Conservation (phyloP, 2,113 vertebrate genomes). For the Columba livia region DNA sequence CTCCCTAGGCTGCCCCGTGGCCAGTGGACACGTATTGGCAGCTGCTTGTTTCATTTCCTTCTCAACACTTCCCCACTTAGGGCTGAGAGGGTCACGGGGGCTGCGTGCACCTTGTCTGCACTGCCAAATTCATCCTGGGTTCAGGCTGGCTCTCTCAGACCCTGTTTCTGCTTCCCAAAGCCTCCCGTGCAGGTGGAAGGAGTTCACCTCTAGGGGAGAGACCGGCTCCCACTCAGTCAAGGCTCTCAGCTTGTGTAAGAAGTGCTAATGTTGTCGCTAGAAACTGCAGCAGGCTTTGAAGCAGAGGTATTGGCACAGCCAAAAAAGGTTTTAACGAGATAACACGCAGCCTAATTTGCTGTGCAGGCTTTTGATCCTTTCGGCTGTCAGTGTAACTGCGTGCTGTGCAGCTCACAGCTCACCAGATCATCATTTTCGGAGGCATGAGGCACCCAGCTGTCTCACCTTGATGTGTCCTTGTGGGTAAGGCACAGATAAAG, state of each 20-base stretch:
- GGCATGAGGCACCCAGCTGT: not conserved
- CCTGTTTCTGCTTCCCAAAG: not conserved
- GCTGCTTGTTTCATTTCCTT: constrained; percentile 5
- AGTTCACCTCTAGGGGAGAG: not conserved
- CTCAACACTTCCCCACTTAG: not conserved
- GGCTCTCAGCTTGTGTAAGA: not conserved
- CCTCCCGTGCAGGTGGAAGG: not conserved
- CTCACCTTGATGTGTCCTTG: not conserved
- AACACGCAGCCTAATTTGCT: not conserved
- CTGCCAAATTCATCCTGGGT: not conserved
- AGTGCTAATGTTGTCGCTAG: not conserved
- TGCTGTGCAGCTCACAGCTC: not conserved
- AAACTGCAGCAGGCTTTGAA: constrained; percentile 17
- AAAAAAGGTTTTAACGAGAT: not conserved
- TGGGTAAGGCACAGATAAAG: not conserved
- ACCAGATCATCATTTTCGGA: not conserved
- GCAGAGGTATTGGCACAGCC: not conserved
- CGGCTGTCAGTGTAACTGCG: not conserved
- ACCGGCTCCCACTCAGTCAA: accelerated
- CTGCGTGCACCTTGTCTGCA: accelerated
- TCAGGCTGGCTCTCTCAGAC: not conserved
- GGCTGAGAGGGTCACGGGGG: not conserved
- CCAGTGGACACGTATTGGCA: not conserved
- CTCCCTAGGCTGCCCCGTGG: not conserved
- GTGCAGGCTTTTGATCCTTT: constrained; percentile 21